Base-by-base conservation (phyloP, 1,140 invertebrate species). In the Yoshiicerus persimilis region DNA sequence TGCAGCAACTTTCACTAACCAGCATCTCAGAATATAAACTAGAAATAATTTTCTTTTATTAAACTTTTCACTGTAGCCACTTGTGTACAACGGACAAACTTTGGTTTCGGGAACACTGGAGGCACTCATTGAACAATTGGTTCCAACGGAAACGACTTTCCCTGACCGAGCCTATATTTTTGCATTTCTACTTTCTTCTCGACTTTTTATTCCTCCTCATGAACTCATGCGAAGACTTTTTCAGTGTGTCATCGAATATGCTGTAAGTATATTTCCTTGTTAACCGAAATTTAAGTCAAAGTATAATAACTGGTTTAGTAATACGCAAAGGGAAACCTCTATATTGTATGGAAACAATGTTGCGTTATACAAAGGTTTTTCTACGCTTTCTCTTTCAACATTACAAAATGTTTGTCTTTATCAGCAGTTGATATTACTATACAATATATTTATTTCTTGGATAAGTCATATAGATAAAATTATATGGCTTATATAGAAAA, bases 121-220 rank as follows among this genome's bases (percentile, higher is more conserved):
- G 62, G 95, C 96, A 0, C 94, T 98, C 83, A 96, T 98, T 38
- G 96, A 96, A 91, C 97, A 98, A 92, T 95, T 98, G 92, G 96
- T 98, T 85, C 98, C 98, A 4, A 98, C 97, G 25, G 95, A 95
- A 70, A 95, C 96, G 84, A 97, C 97, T 92, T 97, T 96, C 93
- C 96, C 97, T 32, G 96, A 97, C 92, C 95, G 96, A 90, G 96
- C 96, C 30, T 98, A 97, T 93, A 95, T 97, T 70, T 99, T 99
- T 93, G 97, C 98, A 87, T 98, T 99, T 93, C 94, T 99, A 86
- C 94, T 99, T 38, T 98, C 97, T 92, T 97, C 97, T 20, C 94
- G 98, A 23, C 94, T 99, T 34, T 99, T 97, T 93, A 95, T 98
- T 91, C 96, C 97, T 91, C 97, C 98, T 0, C 96, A 98, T 93